Base-by-base conservation (phyloP, 1,140 invertebrate species). In the Rhagoletis pomonella region DNA sequence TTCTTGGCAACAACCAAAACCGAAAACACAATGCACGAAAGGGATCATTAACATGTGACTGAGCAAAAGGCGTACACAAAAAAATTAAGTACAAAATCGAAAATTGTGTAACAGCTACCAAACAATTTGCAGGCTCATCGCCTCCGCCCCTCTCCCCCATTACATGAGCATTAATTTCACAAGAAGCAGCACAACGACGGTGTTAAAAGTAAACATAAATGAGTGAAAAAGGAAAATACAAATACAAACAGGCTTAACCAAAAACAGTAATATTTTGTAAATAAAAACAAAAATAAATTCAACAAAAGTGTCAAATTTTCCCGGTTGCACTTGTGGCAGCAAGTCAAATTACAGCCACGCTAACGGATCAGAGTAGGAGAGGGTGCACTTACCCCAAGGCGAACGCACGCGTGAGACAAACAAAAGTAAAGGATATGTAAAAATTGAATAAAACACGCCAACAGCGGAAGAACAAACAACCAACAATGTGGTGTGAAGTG, bases 11-110 rank as follows among this genome's bases (percentile, higher is more conserved):
- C 19, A 55, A 50, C 5, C 10, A 55, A 81, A 81, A 9, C 50
- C 5, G 7, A 81, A 81, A 81, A 81, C 55, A 81, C n/a, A 81
- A 81, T 81, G 55, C 73, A 50, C 47, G n/a, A 29, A 81, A 81
- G 47, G 73, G 73, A 81, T 81, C 73, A 50, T 81, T 81, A 81
- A 81, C 73, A 81, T 47, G 73, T 81, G 73, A 81, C 73, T 81
- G 47, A 9, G 47, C 17, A 17, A 19, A 14, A 81, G 47, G 73
- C 47, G 47, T 55, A 29, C 73, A 58, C 47, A 5, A 50, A 55
- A 81, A 81, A 81, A 58, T 47, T 29, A 7, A 81, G 44, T 29
- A 2, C 7, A 50, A 55, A 81, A 81, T 55, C 7, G 73, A 58
- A 81, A 55, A 55, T 19, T 47, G 47, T 50, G 47, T 55, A 50